These are phyloP conservation scores for Achroia grisella DNA, from an alignment of 1,140 invertebrate genomes.

Conservation along the genomic window DNA sequence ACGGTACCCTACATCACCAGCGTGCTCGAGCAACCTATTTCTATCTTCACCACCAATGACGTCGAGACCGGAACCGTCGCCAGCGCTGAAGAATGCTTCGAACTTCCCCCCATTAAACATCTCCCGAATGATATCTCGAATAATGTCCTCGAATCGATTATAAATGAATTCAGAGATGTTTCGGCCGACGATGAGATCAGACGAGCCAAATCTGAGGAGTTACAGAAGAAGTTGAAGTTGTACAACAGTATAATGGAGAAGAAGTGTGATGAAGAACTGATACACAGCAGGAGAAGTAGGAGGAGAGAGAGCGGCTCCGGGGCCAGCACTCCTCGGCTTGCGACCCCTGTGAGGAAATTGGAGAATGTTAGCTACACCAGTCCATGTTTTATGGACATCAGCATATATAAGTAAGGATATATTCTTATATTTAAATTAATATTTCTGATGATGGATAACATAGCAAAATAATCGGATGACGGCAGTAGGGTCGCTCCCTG, in stretches of 20 bases:
- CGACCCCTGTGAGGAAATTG: constrained; percentile 29
- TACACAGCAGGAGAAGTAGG: constrained; percentile 42
- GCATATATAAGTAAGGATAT: constrained; percentile 39
- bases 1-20: constrained; percentile 48
- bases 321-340: constrained; percentile 23
- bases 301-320: constrained; percentile 25
- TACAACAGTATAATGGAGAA: constrained; percentile 61
- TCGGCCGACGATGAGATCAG: constrained; percentile 43
- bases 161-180: constrained; percentile 53
- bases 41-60: constrained; percentile 42
- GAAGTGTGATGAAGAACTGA: constrained; percentile 46
- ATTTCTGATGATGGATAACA: background rate
- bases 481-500: too few relatives aligned
- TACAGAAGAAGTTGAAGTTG: constrained; percentile 51
- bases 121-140: constrained; percentile 49
- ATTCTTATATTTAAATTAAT: background rate
- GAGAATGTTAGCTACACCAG: constrained; percentile 36
- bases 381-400: constrained; percentile 47
- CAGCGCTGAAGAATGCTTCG: constrained; percentile 65
- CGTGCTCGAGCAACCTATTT: constrained; percentile 52
- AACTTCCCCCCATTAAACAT: constrained; percentile 59
- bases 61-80: constrained; percentile 27
- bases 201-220: constrained; percentile 40
- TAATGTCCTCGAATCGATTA: constrained; percentile 56
- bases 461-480: too few relatives aligned